These are phyloP conservation scores for Pedicia rivosa DNA, from an alignment of 2,888 invertebrate species.

Conservation along the genomic window DNA sequence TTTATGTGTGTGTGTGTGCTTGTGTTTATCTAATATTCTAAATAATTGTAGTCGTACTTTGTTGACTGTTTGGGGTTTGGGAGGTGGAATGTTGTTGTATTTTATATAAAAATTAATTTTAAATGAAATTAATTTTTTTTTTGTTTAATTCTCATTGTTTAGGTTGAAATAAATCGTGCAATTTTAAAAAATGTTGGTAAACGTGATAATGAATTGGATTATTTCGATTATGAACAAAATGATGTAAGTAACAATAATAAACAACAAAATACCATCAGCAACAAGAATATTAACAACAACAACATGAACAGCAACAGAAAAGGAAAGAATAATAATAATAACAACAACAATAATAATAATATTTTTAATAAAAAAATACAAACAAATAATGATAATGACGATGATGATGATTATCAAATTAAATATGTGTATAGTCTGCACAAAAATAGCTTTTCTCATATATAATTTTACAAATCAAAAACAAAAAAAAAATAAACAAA, in stretches of 20 bases:
- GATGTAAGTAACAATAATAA: constrained; percentile 6
- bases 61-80: too few species aligned
- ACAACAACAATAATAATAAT: constrained; percentile 11
- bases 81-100: too few species aligned
- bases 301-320: constrained; percentile 11
- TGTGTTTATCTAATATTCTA: too few species aligned
- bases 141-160: too few species aligned
- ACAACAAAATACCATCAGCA: constrained; percentile 2
- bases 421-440: constrained; percentile 25
- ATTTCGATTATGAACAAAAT: constrained; percentile 10
- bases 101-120: too few species aligned
- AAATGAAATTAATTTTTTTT: too few species aligned
- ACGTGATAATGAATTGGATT: constrained; percentile 27
- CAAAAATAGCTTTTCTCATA: constrained; percentile 19
- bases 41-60: too few species aligned
- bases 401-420: constrained; percentile 20
- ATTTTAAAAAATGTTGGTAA: constrained; percentile 65
- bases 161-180: constrained; percentile 54
- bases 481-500: too few species aligned
- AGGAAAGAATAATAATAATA: constrained; percentile 11
- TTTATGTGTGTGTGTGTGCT: too few species aligned
- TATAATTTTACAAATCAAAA: not conserved
- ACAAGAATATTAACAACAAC: constrained; percentile 13
- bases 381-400: constrained; percentile 11
- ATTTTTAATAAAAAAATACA: constrained; percentile 10